Evolutionary conservation across 2,888 invertebrate species (phyloP), one percentile per base, ranked within the genome.

Genomic region (Amphimallon solstitiale): DNA sequence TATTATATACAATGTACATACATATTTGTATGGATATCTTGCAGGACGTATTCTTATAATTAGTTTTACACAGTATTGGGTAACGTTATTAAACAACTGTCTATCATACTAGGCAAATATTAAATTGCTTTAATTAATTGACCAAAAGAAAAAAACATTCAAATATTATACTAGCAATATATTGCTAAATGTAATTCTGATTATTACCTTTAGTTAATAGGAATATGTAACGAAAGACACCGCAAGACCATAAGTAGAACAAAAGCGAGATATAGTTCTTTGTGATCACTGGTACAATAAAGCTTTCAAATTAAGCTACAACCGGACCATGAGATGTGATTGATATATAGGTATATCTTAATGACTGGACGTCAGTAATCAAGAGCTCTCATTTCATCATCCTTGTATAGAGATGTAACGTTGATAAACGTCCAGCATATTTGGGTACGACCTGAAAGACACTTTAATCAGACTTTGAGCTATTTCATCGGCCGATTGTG

Each of bases 351-450:
- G 34, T 38, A 35, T 48, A 48, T 19, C 48, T 35, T 49, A 48
- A 61, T 49, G 61, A 61, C 48, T 48, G 61, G 48, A 48, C 48
- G 61, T 48, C 61, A 38, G 37, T 37, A 48, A 61, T 61, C 61
- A 61, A 17, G 29, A 40, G 35, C 45, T 40, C 61, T 48, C 61
- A 49, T 61, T 61, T 61, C 61, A 61, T 61, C 61, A 61, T 61
- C 61, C 61, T 37, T 61, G 61, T 63, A 63, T 63, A 63, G 63
- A 63, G 63, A 63, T 52, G 63, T 54, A 63, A 63, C 63, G 37
- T 45, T 63, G 63, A 63, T 43, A 52, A 15, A 63, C 54, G 54
- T 52, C 51, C 19, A 12, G 52, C 63, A 52, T 54, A 62, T 51
- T 46, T 59, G 43, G 23, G 12, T 29, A 38, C 59, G 43, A 14